A percentile compares a stretch with the other conserved stretches of the same genome.
phyloP scores from a whole-genome alignment of 2,888 invertebrate genomes.

The Shargacucullia verbasci region DNA sequence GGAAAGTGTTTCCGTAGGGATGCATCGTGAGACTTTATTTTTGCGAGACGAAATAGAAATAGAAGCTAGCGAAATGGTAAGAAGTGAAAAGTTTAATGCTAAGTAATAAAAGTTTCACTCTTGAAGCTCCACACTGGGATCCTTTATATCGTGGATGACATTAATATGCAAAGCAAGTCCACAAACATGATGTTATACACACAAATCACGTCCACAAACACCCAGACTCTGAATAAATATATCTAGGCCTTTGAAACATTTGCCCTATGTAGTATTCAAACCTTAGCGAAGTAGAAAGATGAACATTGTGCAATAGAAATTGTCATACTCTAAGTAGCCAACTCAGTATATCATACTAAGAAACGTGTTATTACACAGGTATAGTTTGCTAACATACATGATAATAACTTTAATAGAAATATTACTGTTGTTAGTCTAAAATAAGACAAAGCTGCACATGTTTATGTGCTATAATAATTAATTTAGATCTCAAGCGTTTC shows the following conservation, averaged over 20 bases:
- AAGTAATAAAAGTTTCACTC: conserved; percentile 9
- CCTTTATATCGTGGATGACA: conserved; percentile 2
- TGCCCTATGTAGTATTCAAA: conserved; percentile 15
- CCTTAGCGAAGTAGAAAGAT: conserved; percentile 1
- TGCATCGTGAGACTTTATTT: conserved; percentile 36
- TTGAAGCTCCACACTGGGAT: conserved; percentile 7
- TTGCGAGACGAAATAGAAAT: conserved; percentile 16
- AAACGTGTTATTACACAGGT: background rate
- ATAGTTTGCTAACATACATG: conserved; percentile 2
- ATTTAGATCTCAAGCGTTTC: conserved; percentile 34
- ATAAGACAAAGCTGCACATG: conserved; percentile 1
- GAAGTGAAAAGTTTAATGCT: conserved; percentile 23
- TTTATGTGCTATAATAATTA: conserved; percentile 13
- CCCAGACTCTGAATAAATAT: conserved; percentile 23
- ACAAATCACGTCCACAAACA: conserved; percentile 41
- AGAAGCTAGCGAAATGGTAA: background rate
- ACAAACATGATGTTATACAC: conserved; percentile 27
- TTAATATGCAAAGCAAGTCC: conserved; percentile 30
- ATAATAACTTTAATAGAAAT: conserved; percentile 11
- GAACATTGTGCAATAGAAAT: background rate
- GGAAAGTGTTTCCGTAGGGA: conserved; percentile 44
- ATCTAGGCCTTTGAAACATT: conserved; percentile 22
- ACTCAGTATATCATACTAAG: background rate
- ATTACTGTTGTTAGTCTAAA: conserved; percentile 15
- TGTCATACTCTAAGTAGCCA: background rate